Evolutionary conservation across 2,888 invertebrate species (phyloP).

Genomic region (Argyresthia albistria): DNA sequence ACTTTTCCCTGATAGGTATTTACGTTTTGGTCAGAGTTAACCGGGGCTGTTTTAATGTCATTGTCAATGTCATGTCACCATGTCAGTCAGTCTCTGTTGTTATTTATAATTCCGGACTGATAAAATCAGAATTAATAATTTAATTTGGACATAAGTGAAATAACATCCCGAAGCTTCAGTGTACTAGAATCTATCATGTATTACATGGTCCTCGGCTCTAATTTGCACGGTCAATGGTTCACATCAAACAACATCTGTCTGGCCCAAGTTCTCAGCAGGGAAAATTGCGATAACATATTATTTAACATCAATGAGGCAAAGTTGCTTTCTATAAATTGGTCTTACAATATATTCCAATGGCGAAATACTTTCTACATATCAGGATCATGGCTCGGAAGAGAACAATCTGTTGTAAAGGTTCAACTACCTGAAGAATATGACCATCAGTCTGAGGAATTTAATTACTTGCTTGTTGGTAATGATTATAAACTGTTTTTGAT

Average conservation of each 20-base stretch:
- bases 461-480: conserved; percentile 34
- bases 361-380: conserved; percentile 30
- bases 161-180: too few relatives aligned
- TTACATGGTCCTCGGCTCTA: conserved; percentile 37
- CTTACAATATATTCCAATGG: conserved; percentile 44
- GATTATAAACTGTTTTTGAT: conserved; percentile 36
- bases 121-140: too few relatives aligned
- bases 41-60: too few relatives aligned
- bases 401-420: conserved; percentile 27
- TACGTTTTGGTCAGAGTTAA: too few relatives aligned
- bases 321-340: conserved; percentile 33
- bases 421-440: conserved; percentile 26
- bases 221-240: conserved; percentile 58
- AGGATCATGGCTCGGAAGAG: conserved; percentile 38
- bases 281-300: background rate
- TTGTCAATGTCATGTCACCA: too few relatives aligned
- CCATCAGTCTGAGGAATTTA: conserved; percentile 12
- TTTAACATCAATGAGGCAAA: background rate
- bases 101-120: too few relatives aligned
- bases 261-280: background rate
- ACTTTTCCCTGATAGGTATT: too few relatives aligned
- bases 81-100: too few relatives aligned
- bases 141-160: too few relatives aligned
- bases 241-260: background rate
- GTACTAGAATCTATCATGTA: too few relatives aligned